Evolutionary conservation across 1,140 invertebrate species (phyloP), one percentile per base, ranked within the genome.

Genomic region (Zaprionus nigranus): DNA sequence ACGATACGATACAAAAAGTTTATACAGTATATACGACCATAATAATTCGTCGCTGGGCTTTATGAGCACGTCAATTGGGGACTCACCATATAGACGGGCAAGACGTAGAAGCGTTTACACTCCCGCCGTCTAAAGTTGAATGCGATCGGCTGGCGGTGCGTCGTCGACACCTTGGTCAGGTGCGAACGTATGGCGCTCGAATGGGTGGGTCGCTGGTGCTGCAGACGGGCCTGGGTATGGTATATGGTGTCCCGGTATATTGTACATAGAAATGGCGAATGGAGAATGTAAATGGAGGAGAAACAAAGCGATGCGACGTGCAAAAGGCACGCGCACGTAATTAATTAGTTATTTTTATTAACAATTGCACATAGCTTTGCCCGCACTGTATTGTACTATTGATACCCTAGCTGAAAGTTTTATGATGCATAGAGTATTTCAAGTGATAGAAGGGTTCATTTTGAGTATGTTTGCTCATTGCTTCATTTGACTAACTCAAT

Each of bases 51-150:
- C 11, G 46, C 26, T 51, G 36, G 34, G 26, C 24, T 73, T 73
- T 74, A 73, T 63, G 69, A 71, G 53, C 36, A 76, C 53, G 67
- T 20, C 51, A 74, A 61, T 68, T 68, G 40, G 13, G 49, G 13
- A 82, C 85, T 90, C 70, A 90, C 85, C 85, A 90, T 90, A 57
- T 90, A 90, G 61, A 90, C 72, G 61, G 85, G 85, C 67, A 90
- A 59, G 7, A 90, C 86, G 79, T 90, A 90, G 61, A 84, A 88
- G 1, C 85, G 85, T 56, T 78, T 79, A 77, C 85, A 90, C 64
- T 90, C 85, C 49, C 85, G 81, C 30, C 77, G 68, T 30, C 82
- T 76, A 56, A 90, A 90, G 53, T 90, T 90, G 65, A 90, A 90
- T n/a, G 82, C 82, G 38, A 90, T 90, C 69, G 86, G 79, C 22